phyloP scores from a whole-genome alignment of 2,113 vertebrate genomes.

The Empidonax alnorum region DNA sequence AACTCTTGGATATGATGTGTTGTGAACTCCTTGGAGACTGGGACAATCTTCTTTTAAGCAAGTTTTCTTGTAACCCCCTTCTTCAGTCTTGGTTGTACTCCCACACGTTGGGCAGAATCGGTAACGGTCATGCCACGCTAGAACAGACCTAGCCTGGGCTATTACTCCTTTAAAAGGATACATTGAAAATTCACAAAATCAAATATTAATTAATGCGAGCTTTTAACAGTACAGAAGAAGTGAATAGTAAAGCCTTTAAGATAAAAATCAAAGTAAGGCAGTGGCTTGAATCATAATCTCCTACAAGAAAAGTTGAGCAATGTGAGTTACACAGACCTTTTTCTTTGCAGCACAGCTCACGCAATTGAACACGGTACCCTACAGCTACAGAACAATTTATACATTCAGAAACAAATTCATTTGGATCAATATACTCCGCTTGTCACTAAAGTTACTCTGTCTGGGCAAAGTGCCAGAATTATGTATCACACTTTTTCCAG shows the following conservation, averaged over 20 bases:
- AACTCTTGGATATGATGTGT: constrained; percentile 92
- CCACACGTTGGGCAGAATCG: constrained; percentile 92
- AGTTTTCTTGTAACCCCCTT: constrained; percentile 90
- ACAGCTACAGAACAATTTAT: not conserved
- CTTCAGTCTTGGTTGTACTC: constrained; percentile 79
- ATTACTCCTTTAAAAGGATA: constrained; percentile 81
- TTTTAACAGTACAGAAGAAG: not conserved
- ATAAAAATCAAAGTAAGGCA: not conserved
- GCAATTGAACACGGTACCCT: not conserved
- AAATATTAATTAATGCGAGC: not conserved
- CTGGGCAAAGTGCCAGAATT: not conserved
- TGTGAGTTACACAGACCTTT: not conserved
- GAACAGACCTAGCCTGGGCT: constrained; percentile 88
- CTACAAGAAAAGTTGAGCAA: not conserved
- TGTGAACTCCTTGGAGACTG: constrained; percentile 88
- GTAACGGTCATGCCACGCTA: constrained; percentile 90
- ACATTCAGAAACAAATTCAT: not conserved
- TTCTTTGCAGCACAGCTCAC: not conserved
- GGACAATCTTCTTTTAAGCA: constrained; percentile 84
- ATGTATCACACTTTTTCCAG: not conserved
- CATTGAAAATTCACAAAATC: not conserved
- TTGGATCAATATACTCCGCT: fast-evolving
- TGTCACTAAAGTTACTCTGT: not conserved
- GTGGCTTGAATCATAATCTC: not conserved
- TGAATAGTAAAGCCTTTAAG: not conserved